Conservation (phyloP, 2,888 invertebrate genomes). For the Cerastis leucographa region DNA sequence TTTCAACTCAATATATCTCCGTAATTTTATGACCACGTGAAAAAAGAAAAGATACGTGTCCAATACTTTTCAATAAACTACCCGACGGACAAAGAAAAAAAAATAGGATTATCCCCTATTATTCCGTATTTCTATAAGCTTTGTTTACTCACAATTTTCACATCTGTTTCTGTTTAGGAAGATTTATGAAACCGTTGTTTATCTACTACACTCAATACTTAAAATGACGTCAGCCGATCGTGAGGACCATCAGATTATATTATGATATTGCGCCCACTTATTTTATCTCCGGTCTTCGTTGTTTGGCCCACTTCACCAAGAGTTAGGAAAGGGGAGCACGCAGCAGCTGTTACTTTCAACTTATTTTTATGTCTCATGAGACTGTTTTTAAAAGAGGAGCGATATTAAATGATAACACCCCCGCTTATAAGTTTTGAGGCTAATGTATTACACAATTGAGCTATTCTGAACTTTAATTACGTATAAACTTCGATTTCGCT, state of each 20-base stretch:
- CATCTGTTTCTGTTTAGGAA: not conserved
- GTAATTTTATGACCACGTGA: too few relatives aligned
- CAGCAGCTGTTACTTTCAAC: constrained; percentile 33
- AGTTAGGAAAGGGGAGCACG: constrained; percentile 38
- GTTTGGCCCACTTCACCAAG: constrained; percentile 47
- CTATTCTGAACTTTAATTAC: not conserved
- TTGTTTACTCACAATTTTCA: not conserved
- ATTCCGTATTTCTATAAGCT: not conserved
- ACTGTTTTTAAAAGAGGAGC: constrained; percentile 2
- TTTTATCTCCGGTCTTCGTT: constrained; percentile 64
- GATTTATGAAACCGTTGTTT: constrained; percentile 20
- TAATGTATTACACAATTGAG: constrained; percentile 14
- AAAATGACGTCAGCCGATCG: constrained; percentile 33
- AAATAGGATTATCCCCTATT: too few relatives aligned
- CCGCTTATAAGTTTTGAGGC: not conserved
- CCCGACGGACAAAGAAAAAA: too few relatives aligned
- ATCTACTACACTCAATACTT: constrained; percentile 14
- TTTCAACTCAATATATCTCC: too few relatives aligned
- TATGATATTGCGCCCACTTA: constrained; percentile 56
- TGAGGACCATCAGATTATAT: constrained; percentile 19
- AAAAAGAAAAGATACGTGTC: too few relatives aligned
- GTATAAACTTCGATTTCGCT: not conserved
- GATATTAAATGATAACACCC: not conserved
- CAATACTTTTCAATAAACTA: too few relatives aligned
- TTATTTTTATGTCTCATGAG: constrained; percentile 10